A percentile compares a stretch with the other conserved stretches of the same genome.
Conservation (phyloP, 2,888 invertebrate species). For the Spatulosminthurus flaviceps region DNA sequence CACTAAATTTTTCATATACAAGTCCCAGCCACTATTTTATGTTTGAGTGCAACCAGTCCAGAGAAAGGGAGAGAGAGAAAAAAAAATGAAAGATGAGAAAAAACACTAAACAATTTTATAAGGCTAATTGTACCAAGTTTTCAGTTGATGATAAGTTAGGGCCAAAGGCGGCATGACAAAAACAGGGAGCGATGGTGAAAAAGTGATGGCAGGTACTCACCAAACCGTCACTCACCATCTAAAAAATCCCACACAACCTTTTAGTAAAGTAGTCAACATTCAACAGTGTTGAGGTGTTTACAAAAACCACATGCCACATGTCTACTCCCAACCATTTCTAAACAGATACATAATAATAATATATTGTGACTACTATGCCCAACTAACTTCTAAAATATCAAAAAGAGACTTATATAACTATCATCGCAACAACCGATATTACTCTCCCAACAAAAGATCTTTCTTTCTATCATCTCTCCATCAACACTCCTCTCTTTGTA, state of each 20-base stretch:
- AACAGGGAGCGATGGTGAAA: conserved; percentile 31
- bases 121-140: conserved; percentile 34
- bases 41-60: neutral
- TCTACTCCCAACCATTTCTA: neutral
- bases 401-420: neutral
- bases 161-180: conserved; percentile 34
- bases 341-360: conserved; percentile 3
- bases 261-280: conserved; percentile 13
- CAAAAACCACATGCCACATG: conserved; percentile 27
- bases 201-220: conserved; percentile 22
- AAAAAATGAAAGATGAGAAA: neutral
- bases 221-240: conserved; percentile 18
- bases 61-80: conserved; percentile 11
- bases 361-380: neutral
- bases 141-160: conserved; percentile 34
- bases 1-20: conserved; percentile 6
- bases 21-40: neutral
- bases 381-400: neutral
- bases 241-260: neutral
- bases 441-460: neutral
- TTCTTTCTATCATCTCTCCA: too few species aligned
- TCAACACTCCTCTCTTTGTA: neutral
- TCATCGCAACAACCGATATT: neutral
- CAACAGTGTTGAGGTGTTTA: conserved; percentile 9
- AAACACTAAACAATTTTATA: conserved; percentile 36